Evolutionary conservation across 2,113 vertebrate species (phyloP), one percentile per base, ranked within the genome.

Genomic region (Myocastor coypus): DNA sequence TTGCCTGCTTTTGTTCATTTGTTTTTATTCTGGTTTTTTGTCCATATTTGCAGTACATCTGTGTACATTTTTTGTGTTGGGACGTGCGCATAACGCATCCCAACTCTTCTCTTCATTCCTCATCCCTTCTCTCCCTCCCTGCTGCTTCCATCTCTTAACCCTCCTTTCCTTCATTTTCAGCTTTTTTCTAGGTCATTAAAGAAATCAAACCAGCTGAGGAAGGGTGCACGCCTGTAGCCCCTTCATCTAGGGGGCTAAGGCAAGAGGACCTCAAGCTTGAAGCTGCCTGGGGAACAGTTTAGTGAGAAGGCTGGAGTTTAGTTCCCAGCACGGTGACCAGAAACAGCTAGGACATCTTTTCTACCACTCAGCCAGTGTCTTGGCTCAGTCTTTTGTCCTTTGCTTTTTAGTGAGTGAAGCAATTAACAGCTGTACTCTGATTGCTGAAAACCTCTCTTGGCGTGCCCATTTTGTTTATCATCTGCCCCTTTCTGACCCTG

Each of bases 171-270:
- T 91, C 34, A 80, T 86, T 86, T 89, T 93, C 55, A 91, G 7
- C 59, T 82, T 95, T 52, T 59, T 91, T 96, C 50, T 96, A 1
- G 42, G 13, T 87, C 7, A 22, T 89, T 93, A 87, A 86, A 86
- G 77, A 93, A 95, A 50, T 57, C 5, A 78, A 78, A 52, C 46
- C 16, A 52, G 75, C 14, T 10, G 30, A 52, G 75, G 30, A 57
- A 17, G 34, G 30, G 77, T 52, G 17, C 46, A 34, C 22, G 20
- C 46, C 46, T 80, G 17, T 80, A 80, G 10, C 32, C 9, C 7
- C 37, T 52, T 30, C 16, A 80, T 52, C 77, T 52, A 20, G 30
- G 26, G 46, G 30, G 7, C 30, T 52, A 30, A 52, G 28, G 28
- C 46, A 50, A 46, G 30, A 80, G 30, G 46, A 52, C 19, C 46